Base-by-base conservation (phyloP, 2,888 invertebrate genomes). In the Lumbricus terrestris region DNA sequence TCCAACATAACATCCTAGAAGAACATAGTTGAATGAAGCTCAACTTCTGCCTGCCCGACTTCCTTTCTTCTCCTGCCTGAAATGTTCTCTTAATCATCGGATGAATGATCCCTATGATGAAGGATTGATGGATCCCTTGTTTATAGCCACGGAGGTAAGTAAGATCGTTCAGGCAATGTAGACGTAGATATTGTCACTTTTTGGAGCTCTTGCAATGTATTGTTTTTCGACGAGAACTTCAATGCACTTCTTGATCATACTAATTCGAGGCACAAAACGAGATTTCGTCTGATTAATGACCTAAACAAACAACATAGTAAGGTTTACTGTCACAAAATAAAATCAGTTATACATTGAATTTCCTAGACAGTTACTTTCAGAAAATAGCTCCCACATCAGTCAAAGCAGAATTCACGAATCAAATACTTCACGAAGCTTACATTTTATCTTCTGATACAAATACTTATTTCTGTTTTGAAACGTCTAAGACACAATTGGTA, bases 181-280 rank as follows among this genome's bases (percentile, higher is more conserved):
- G 82, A 90, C 90, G 88, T 92, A 92, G 69, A 91, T 92, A 90
- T 92, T 92, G 37, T 91, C 89, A 47, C 92, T 89, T 82, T 91
- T 91, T 35, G 90, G 69, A 15, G 92, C 91, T 35, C 99, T 96
- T 95, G 99, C 99, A 92, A 99, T 96, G 95, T 99, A 99, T 95
- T 98, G 98, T 96, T 99, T 99, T 95, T 99, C 99, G 94, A 99
- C 99, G 92, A 99, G 96, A 13, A 98, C 97, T 95, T 99, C 99
- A 94, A 99, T 98, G 95, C 98, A 99, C 95, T 99, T 99, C 96
- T 99, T 99, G 93, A 99, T 99, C 97, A 99, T 97, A 91, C 97
- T 97, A 92, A 99, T 97, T 91, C 97, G 98, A 3, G 99, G 99
- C 33, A 97, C 97, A 96, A 99, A 99, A 85, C 97, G 97, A 42